phyloP scores from a whole-genome alignment of 37 sponge, comb jelly and placozoan species.

The Spongilla lacustris region DNA sequence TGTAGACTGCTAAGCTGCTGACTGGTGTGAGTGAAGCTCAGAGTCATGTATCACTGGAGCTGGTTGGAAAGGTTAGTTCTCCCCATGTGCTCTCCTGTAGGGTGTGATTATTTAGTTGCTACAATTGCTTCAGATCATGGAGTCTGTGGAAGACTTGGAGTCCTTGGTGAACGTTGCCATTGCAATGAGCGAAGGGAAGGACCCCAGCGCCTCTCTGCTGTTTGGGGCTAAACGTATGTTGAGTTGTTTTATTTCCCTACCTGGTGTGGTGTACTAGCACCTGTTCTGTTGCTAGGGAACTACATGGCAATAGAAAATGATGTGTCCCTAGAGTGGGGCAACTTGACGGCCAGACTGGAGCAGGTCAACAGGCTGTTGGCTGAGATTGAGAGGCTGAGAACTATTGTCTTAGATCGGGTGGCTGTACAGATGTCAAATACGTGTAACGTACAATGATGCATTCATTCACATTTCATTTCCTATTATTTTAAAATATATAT shows the following conservation, averaged over 20 bases:
- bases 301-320: neutral
- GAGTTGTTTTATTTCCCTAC: neutral
- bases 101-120: neutral
- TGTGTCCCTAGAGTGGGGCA: neutral
- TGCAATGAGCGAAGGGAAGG: slow-evolving; percentile 30
- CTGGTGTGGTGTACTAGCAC: neutral
- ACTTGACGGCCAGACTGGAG: slow-evolving; percentile 12
- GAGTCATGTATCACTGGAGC: too few species aligned
- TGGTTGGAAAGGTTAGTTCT: too few species aligned
- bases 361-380: slow-evolving; percentile 16
- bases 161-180: slow-evolving; percentile 31
- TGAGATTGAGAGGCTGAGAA: slow-evolving; percentile 40
- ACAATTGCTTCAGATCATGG: slow-evolving; percentile 25
- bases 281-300: neutral
- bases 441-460: slow-evolving; percentile 34
- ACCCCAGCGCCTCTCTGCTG: slow-evolving; percentile 12
- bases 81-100: neutral
- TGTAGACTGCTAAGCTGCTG: too few species aligned
- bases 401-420: slow-evolving; percentile 35
- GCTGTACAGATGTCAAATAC: slow-evolving; percentile 36
- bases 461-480: too few species aligned
- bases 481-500: too few species aligned
- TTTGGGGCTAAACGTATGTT: slow-evolving; percentile 27
- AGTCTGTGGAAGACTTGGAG: slow-evolving; percentile 41
- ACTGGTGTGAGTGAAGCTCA: too few species aligned